Percentiles rank a stretch among this genome's conserved stretches.
Evolutionary conservation across 2,888 invertebrate genomes (phyloP).

Genomic region (Notodonta ziczac): DNA sequence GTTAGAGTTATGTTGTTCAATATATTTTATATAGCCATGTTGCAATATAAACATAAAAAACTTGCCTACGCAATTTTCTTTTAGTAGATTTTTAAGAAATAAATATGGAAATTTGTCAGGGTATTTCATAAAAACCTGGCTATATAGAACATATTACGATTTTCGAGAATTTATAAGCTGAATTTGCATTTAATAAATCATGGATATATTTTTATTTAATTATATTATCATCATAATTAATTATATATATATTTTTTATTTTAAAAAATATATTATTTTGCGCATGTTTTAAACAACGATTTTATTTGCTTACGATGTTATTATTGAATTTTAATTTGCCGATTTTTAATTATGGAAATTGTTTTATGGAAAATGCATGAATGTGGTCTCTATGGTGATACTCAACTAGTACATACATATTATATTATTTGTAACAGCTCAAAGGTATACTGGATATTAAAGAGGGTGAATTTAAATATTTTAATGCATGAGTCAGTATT

Average conservation of each 20-base stretch:
- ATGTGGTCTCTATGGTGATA: constrained; percentile 45
- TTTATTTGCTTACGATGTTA: constrained; percentile 64
- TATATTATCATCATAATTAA: constrained; percentile 36
- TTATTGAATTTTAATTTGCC: constrained; percentile 66
- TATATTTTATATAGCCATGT: constrained; percentile 36
- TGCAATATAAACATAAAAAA: background rate
- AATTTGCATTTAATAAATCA: constrained; percentile 74
- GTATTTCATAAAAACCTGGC: constrained; percentile 15
- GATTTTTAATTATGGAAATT: constrained; percentile 54
- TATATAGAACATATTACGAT: constrained; percentile 34
- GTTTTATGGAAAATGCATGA: constrained; percentile 56
- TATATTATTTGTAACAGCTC: background rate
- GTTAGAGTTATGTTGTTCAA: constrained; percentile 24
- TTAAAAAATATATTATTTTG: constrained; percentile 36
- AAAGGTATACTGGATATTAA: background rate
- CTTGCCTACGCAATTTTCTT: too few species aligned
- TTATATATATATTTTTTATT: constrained; percentile 44
- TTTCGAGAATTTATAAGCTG: constrained; percentile 38
- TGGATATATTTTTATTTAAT: constrained; percentile 47
- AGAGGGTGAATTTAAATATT: too few species aligned
- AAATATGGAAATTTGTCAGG: background rate
- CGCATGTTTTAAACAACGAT: constrained; percentile 71
- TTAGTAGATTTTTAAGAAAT: background rate
- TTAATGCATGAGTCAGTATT: too few species aligned
- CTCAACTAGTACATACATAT: constrained; percentile 27